phyloP scores from a whole-genome alignment of 2,797 vertebrate genomes.

The Pteropus rufus region DNA sequence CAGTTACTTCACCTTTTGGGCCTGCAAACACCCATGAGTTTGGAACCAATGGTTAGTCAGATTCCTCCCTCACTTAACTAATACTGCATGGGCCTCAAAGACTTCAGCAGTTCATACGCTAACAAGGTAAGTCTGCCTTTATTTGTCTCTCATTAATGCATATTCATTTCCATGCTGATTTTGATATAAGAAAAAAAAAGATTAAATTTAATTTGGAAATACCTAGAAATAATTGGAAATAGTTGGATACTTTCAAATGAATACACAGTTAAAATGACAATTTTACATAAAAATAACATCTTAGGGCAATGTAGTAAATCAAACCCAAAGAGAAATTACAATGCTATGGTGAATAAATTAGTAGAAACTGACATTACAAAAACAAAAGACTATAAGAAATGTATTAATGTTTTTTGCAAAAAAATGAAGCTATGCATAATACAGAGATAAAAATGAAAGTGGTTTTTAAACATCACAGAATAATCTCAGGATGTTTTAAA shows the following conservation, averaged over 20 bases:
- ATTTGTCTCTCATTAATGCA: background rate
- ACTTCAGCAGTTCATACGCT: background rate
- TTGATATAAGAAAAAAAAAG: background rate
- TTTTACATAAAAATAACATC: conserved; percentile 4
- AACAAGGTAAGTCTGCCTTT: background rate
- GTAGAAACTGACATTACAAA: background rate
- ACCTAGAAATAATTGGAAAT: background rate
- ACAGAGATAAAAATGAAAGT: background rate
- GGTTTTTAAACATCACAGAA: background rate
- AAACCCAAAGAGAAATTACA: background rate
- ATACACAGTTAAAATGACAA: background rate
- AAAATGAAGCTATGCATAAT: background rate
- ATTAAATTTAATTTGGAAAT: conserved; percentile 24
- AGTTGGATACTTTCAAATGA: background rate
- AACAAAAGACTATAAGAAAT: conserved; percentile 22
- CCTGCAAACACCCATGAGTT: background rate
- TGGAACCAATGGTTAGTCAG: background rate
- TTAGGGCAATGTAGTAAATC: background rate
- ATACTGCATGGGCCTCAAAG: background rate
- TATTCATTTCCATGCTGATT: background rate
- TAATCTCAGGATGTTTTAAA: background rate
- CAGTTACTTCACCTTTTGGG: background rate
- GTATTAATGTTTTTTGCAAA: background rate
- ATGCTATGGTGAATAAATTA: background rate
- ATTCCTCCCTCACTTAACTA: background rate